Percentiles rank a stretch among this genome's conserved stretches.
Evolutionary conservation across 2,113 vertebrate species (phyloP).

Genomic region (Lasiurus borealis): DNA sequence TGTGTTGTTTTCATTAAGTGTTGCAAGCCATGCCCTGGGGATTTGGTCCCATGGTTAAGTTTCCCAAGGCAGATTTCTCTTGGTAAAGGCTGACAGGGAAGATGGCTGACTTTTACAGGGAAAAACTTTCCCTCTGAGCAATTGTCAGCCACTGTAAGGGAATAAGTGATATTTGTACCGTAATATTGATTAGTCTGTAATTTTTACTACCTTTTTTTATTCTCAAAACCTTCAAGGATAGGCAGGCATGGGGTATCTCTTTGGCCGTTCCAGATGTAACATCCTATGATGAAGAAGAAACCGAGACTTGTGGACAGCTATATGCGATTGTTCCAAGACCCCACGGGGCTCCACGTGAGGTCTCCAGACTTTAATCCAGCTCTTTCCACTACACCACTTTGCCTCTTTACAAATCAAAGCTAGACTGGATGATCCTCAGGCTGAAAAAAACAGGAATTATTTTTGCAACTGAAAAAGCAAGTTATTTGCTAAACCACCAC

Average conservation of each 20-base stretch:
- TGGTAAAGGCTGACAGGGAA: not conserved
- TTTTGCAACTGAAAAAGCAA: slow-evolving; percentile 55
- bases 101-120: not conserved
- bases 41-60: not conserved
- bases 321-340: not conserved
- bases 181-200: not conserved
- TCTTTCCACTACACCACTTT: not conserved
- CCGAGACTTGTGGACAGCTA: not conserved
- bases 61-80: not conserved
- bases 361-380: not conserved
- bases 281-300: not conserved
- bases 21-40: not conserved
- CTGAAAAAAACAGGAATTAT: slow-evolving; percentile 33
- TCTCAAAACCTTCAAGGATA: slow-evolving; percentile 24
- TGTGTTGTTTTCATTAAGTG: not conserved
- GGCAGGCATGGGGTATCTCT: not conserved
- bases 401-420: slow-evolving; percentile 39
- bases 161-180: not conserved
- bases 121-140: not conserved
- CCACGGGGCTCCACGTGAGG: not conserved
- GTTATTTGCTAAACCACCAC: slow-evolving; percentile 46
- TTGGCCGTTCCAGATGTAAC: not conserved
- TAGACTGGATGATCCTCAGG: slow-evolving; percentile 17
- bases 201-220: slow-evolving; percentile 21
- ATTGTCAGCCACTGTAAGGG: not conserved